These are phyloP conservation scores for Sepiola atlantica DNA, from an alignment of 2,888 invertebrate species.

Conservation along the genomic window DNA sequence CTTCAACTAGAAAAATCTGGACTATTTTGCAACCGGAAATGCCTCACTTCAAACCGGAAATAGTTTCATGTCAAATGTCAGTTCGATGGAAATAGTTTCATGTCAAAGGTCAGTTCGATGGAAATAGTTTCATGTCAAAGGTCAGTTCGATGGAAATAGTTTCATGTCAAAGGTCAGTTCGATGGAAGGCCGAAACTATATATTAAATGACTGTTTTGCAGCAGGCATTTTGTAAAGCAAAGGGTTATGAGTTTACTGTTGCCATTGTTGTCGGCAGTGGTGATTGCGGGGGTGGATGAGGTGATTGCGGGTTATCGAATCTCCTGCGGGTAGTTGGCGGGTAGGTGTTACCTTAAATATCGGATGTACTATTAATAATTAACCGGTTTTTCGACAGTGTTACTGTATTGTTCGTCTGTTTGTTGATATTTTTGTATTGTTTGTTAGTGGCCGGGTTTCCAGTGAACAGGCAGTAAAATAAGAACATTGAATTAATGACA, in stretches of 20 bases:
- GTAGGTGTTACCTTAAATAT: neutral
- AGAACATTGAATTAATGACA: neutral
- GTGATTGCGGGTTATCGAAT: too few species aligned
- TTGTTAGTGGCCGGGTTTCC: neutral
- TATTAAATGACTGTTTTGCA: neutral
- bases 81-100: too few species aligned
- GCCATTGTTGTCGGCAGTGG: neutral
- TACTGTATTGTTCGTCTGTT: neutral
- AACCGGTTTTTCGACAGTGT: neutral
- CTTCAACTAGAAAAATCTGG: neutral
- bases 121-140: slow-evolving; percentile 8
- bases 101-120: too few species aligned
- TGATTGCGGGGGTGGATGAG: neutral
- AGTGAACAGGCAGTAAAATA: neutral
- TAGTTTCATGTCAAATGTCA: too few species aligned
- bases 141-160: slow-evolving; percentile 15
- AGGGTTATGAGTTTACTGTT: slow-evolving; percentile 8
- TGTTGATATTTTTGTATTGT: neutral
- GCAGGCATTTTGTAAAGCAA: neutral
- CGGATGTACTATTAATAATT: neutral
- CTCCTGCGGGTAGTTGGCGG: neutral
- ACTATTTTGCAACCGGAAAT: neutral
- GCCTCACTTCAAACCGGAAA: neutral
- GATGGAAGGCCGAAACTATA: neutral
- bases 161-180: neutral